These are phyloP conservation scores for Autographa gamma DNA, from an alignment of 2,888 invertebrate species.

Conservation along the genomic window DNA sequence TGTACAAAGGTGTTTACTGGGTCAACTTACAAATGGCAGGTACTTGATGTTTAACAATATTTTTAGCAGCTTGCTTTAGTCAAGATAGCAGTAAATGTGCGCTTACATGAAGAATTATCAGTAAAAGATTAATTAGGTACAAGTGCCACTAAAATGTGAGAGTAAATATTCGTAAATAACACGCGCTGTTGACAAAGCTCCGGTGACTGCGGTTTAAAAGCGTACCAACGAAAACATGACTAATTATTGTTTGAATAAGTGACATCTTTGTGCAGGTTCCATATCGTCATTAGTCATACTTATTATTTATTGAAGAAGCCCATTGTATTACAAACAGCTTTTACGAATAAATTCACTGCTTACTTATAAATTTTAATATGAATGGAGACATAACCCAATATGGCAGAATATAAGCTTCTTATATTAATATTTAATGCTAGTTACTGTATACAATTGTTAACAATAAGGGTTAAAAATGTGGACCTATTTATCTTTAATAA, in stretches of 20 bases:
- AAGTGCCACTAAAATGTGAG: slow-evolving; percentile 30
- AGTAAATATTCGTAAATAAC: slow-evolving; percentile 43
- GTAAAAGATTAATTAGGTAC: slow-evolving; percentile 29
- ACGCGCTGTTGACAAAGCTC: slow-evolving; percentile 52
- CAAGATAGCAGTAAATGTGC: slow-evolving; percentile 47
- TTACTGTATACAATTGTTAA: background rate
- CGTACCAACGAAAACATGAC: slow-evolving; percentile 48
- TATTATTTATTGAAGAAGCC: slow-evolving; percentile 33
- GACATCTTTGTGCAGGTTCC: slow-evolving; percentile 28
- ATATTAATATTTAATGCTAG: background rate
- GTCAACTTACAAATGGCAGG: slow-evolving; percentile 7
- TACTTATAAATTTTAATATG: background rate
- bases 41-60: slow-evolving; percentile 39
- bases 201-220: slow-evolving; percentile 51
- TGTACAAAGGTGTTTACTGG: slow-evolving; percentile 15
- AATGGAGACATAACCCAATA: background rate
- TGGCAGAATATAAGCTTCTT: background rate
- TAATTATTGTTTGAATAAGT: slow-evolving; percentile 52
- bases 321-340: slow-evolving; percentile 39
- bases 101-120: slow-evolving; percentile 30
- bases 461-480: background rate
- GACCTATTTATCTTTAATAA: background rate
- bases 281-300: slow-evolving; percentile 49
- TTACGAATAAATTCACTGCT: slow-evolving; percentile 9
- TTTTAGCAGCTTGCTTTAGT: slow-evolving; percentile 24